Evolutionary conservation across 2,113 vertebrate genomes (phyloP).

Genomic region (Lipophrys pholis): DNA sequence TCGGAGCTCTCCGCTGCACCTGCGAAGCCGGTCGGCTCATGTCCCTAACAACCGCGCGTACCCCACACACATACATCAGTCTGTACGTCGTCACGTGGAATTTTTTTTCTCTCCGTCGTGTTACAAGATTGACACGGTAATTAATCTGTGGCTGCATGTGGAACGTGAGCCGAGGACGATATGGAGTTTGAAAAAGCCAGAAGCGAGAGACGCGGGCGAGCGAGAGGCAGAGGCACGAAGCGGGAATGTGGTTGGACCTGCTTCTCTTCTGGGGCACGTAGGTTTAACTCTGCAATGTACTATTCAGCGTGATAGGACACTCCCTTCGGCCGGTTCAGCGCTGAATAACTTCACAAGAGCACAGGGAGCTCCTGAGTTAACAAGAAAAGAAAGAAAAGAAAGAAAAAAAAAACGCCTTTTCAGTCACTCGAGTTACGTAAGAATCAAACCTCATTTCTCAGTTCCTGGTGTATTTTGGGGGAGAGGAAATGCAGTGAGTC

Average conservation of each 20-base stretch:
- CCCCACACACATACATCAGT: no score
- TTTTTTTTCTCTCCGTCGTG: no score
- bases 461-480: conserved; percentile 6
- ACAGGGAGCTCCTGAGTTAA: background rate
- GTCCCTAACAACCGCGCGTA: no score
- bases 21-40: no score
- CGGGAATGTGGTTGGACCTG: conserved; percentile 71
- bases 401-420: background rate
- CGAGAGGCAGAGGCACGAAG: background rate
- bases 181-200: background rate
- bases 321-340: conserved; percentile 17
- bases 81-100: no score
- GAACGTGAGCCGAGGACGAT: background rate
- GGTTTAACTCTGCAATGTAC: conserved; percentile 28
- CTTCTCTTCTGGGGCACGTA: conserved; percentile 46
- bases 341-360: background rate
- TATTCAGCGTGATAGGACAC: background rate
- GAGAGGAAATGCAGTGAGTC: conserved; percentile 53
- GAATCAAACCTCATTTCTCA: background rate
- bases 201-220: background rate
- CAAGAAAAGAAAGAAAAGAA: background rate
- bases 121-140: background rate
- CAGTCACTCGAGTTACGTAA: conserved; percentile 25
- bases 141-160: background rate
- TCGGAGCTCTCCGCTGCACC: background rate